A percentile compares a stretch with the other conserved stretches of the same genome.
These are phyloP conservation scores for Takifugu ocellatus DNA, from an alignment of 2,797 vertebrate species.

Conservation along the genomic window DNA sequence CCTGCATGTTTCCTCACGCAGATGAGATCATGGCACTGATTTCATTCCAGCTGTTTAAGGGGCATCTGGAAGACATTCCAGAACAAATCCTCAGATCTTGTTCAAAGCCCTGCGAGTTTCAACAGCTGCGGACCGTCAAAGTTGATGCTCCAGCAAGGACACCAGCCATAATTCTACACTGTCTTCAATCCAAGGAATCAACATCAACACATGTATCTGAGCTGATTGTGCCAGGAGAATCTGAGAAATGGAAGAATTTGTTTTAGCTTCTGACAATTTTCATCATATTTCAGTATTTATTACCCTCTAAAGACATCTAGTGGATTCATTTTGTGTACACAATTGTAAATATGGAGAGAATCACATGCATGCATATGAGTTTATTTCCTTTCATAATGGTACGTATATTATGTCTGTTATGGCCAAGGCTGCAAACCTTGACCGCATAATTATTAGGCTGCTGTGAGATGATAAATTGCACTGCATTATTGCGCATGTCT, in stretches of 20 bases:
- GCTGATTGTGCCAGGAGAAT: slow-evolving; percentile 10
- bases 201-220: slow-evolving; percentile 10
- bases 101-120: slow-evolving; percentile 47
- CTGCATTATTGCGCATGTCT: no score
- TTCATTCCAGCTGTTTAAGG: slow-evolving; percentile 57
- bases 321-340: background rate
- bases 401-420: no score
- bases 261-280: background rate
- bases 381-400: no score
- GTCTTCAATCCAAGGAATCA: slow-evolving; percentile 1
- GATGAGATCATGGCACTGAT: slow-evolving; percentile 58
- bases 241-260: background rate
- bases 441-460: no score
- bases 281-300: background rate
- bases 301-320: slow-evolving; percentile 42
- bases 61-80: slow-evolving; percentile 57
- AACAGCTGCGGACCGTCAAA: slow-evolving; percentile 49
- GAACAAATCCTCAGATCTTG: slow-evolving; percentile 32
- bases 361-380: no score
- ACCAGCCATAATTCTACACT: slow-evolving; percentile 29
- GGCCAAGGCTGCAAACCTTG: no score
- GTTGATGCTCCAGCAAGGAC: slow-evolving; percentile 38
- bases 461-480: no score
- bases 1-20: slow-evolving; percentile 35
- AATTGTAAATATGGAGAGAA: no score